These are phyloP conservation scores for Clistopyga incitator DNA, from an alignment of 2,888 invertebrate species.

Conservation along the genomic window DNA sequence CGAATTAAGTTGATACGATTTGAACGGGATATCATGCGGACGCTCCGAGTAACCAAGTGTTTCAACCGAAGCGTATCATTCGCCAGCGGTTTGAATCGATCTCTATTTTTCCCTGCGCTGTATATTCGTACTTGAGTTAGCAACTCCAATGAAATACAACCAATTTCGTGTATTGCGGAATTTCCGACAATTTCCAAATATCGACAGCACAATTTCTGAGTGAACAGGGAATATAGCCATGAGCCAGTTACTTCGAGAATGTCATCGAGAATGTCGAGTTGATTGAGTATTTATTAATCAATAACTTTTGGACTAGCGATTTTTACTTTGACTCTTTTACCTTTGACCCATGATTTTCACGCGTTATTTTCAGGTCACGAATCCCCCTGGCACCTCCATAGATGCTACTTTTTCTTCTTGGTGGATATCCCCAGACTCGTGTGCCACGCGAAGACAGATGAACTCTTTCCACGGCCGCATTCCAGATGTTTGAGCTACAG, in stretches of 20 bases:
- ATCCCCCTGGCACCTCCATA: background rate
- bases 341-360: background rate
- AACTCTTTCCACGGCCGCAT: conserved; percentile 47
- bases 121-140: conserved; percentile 14
- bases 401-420: conserved; percentile 16
- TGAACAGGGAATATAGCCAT: background rate
- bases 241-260: background rate
- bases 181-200: conserved; percentile 13
- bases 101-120: conserved; percentile 49
- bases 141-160: conserved; percentile 2
- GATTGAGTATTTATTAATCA: background rate
- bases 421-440: conserved; percentile 12
- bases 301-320: background rate
- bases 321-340: background rate
- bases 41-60: conserved; percentile 64
- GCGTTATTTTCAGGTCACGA: background rate
- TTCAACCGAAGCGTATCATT: conserved; percentile 75
- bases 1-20: conserved; percentile 81
- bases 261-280: background rate
- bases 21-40: conserved; percentile 75
- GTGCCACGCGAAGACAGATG: conserved; percentile 42
- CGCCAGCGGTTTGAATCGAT: conserved; percentile 72
- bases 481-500: conserved; percentile 31
- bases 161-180: conserved; percentile 13
- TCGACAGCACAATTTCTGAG: background rate